Percentiles rank a stretch among this genome's conserved stretches.
phyloP scores from a whole-genome alignment of 2,888 invertebrate genomes.

The Neocrepidodera transversa region DNA sequence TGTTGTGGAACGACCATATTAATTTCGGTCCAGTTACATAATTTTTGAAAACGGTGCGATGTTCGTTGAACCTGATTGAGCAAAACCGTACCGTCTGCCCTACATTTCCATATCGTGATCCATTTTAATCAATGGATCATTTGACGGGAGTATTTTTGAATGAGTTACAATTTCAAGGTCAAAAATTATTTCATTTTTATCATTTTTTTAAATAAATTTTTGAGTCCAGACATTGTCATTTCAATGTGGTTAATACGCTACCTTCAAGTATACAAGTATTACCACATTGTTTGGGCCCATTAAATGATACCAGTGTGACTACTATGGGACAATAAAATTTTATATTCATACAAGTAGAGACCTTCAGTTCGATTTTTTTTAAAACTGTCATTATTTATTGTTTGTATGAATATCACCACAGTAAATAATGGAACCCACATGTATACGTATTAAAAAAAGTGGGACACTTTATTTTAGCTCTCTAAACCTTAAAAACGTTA shows the following conservation, averaged over 20 bases:
- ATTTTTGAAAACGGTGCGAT: constrained; percentile 7
- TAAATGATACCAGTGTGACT: not conserved
- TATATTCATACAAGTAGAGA: not conserved
- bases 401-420: no score
- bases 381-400: not conserved
- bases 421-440: no score
- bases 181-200: not conserved
- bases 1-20: constrained; percentile 10
- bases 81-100: constrained; percentile 10
- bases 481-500: no score
- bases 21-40: constrained; percentile 15
- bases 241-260: no score
- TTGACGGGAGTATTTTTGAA: not conserved
- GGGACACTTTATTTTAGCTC: no score
- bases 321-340: not conserved
- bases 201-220: no score
- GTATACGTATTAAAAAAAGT: no score
- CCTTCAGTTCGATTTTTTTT: not conserved
- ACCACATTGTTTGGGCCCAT: not conserved
- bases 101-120: not conserved
- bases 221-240: no score
- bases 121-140: constrained; percentile 8
- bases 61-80: constrained; percentile 17
- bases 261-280: no score
- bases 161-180: not conserved